Conservation (phyloP, 2,113 vertebrate genomes). For the Talpa occidentalis region DNA sequence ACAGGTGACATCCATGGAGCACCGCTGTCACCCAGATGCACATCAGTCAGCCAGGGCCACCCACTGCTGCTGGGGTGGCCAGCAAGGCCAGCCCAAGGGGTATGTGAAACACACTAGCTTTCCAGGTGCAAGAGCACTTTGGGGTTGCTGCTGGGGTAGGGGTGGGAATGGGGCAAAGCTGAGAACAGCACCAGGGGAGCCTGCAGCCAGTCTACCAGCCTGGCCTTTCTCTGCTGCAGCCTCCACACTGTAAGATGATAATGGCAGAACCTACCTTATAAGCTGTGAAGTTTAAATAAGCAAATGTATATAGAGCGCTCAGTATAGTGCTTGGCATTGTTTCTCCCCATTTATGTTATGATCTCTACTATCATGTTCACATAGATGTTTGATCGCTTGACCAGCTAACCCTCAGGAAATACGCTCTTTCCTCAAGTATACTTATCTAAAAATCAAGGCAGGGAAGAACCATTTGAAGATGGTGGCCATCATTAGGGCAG, state of each 20-base stretch:
- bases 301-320: background rate
- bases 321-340: background rate
- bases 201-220: background rate
- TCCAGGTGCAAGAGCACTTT: background rate
- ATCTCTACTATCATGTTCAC: background rate
- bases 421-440: background rate
- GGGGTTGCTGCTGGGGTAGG: background rate
- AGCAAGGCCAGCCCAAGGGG: background rate
- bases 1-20: background rate
- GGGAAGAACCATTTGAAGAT: background rate
- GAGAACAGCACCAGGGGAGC: rapidly evolving
- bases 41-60: too few species aligned
- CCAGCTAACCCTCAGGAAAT: background rate
- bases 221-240: background rate
- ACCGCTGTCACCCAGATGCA: background rate
- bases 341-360: background rate
- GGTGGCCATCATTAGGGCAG: background rate
- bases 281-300: background rate
- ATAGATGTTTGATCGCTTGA: rapidly evolving
- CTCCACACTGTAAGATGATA: background rate
- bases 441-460: background rate
- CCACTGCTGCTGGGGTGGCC: background rate
- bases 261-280: rapidly evolving
- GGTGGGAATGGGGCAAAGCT: background rate
- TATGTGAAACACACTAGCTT: rapidly evolving